phyloP scores from a whole-genome alignment of 2,888 invertebrate genomes.

The Folsomia manolachei region DNA sequence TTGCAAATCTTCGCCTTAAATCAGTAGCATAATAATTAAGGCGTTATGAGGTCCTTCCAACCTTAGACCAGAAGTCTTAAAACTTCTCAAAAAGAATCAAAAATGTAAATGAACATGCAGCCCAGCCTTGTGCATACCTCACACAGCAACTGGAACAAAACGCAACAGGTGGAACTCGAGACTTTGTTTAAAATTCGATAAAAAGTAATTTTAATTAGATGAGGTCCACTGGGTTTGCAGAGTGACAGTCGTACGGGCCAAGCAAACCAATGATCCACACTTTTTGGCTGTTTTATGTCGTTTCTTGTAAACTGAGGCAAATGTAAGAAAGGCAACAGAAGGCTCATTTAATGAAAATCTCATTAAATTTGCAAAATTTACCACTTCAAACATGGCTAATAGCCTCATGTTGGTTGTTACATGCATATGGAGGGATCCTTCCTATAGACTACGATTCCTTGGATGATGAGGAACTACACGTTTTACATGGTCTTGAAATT shows the following conservation, averaged over 20 bases:
- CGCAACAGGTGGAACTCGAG: constrained; percentile 42
- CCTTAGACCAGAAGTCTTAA: neutral
- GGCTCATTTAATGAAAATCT: neutral
- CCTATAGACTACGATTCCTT: neutral
- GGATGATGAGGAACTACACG: constrained; percentile 5
- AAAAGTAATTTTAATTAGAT: constrained; percentile 15
- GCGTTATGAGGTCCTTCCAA: neutral
- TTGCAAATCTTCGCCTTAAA: neutral
- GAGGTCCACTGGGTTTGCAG: constrained; percentile 7
- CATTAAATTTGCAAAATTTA: neutral
- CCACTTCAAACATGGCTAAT: neutral
- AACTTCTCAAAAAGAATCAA: neutral
- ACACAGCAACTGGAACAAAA: constrained; percentile 1
- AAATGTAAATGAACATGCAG: too few relatives aligned
- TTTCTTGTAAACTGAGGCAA: neutral
- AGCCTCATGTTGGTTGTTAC: neutral
- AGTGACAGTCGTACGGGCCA: neutral
- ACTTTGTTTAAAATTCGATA: constrained; percentile 21
- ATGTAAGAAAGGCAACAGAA: neutral
- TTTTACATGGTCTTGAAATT: constrained; percentile 16
- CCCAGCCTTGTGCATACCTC: neutral
- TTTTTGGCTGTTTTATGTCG: neutral
- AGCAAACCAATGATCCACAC: neutral
- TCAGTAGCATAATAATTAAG: neutral
- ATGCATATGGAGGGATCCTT: neutral